Evolutionary conservation across 2,113 vertebrate genomes (phyloP), one percentile per base, ranked within the genome.

Genomic region (Nematolebias whitei): DNA sequence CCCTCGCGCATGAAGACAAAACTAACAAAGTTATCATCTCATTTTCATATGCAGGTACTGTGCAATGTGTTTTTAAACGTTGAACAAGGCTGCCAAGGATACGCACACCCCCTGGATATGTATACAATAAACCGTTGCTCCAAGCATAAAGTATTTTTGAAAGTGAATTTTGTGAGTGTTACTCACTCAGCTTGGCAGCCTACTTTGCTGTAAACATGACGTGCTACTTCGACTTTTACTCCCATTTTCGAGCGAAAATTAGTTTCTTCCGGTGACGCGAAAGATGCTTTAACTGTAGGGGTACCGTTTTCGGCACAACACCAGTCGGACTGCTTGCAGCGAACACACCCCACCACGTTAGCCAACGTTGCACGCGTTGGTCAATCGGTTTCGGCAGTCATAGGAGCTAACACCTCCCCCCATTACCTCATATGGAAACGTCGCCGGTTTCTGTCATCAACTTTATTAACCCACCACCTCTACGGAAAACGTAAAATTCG

Each of bases 371-470:
- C 35, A 15, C 2, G 24, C 65, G 18, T 38, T 11, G 35, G 44
- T 63, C 55, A 54, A 24, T 35, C 8, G 13, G 39, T 53, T 41
- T 60, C 18, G 22, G 54, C 8, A 35, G 32, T 10, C 12, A 67
- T 58, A 64, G 41, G 22, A 3, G 9, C 48, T 14, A 64, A 71
- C 54, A 2, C 61, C 57, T 35, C 52, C 79, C 43, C 12, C 3
- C 44, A 40, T 80, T 80, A 72, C 80, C 75, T 57, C 69, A 56
- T 38, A 39, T 13, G 39, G 48, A 41, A 48, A 74, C 9, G 26
- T 41, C 38, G 26, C 29, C 26, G 60, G 22, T 32, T 24, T 58
- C 24, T 70, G 76, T 62, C 76, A 60, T 32, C 16, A 5, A n/a
- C 29, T 53, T 39, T 16, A 29, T 19, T 45, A 9, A 12, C 1